Conservation (phyloP, 2,797 vertebrate genomes). For the Gymnocypris eckloni region DNA sequence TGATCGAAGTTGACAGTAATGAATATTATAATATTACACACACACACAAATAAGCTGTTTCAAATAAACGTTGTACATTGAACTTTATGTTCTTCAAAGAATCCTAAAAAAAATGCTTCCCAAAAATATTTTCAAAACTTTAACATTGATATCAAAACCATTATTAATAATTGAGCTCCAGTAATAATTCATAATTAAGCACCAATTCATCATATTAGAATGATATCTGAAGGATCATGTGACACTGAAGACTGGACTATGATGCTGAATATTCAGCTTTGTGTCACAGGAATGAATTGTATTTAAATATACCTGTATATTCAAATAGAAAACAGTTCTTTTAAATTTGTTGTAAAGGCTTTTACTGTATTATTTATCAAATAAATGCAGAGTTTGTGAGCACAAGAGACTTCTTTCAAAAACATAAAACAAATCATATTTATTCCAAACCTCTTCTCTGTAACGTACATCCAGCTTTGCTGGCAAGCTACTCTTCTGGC, state of each 20-base stretch:
- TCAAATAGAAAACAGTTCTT: no score
- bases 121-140: no score
- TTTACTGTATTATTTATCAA: not conserved
- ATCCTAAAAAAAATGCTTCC: no score
- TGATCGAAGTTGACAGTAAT: not conserved
- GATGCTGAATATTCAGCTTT: not conserved
- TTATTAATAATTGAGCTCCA: not conserved
- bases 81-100: not conserved
- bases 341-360: not conserved
- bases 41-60: not conserved
- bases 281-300: not conserved
- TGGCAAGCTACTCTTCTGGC: slow-evolving; percentile 6
- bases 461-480: not conserved
- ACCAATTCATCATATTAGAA: not conserved
- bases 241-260: not conserved
- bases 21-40: not conserved
- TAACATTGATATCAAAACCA: no score
- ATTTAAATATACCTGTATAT: not conserved
- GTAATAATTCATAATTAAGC: not conserved
- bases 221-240: not conserved
- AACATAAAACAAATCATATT: no score
- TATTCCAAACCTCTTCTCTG: not conserved
- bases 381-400: not conserved
- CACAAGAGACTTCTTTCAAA: not conserved
- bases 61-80: not conserved